A percentile compares a stretch with the other conserved stretches of the same genome.
phyloP scores from a whole-genome alignment of 2,113 vertebrate species.

The Syrmaticus mikado region DNA sequence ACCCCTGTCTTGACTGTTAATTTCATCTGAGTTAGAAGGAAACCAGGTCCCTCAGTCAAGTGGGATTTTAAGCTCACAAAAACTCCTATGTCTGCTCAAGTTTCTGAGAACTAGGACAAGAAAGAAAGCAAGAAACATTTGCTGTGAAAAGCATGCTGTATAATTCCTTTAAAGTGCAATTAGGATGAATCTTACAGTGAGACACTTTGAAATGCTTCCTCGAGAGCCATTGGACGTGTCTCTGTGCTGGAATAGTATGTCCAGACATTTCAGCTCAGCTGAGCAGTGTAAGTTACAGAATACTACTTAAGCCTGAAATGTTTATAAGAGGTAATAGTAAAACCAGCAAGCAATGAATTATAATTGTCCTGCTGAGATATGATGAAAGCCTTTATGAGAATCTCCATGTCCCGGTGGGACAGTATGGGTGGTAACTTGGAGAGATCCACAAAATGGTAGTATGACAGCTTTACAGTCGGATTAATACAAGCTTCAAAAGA shows the following conservation, averaged over 20 bases:
- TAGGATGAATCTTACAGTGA: background rate
- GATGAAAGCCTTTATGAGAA: constrained; percentile 69
- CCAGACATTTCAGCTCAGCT: constrained; percentile 44
- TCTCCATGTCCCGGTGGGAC: constrained; percentile 61
- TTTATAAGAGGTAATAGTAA: constrained; percentile 65
- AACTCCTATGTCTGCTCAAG: background rate
- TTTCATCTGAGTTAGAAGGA: background rate
- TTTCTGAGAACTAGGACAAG: background rate
- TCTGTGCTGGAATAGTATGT: constrained; percentile 36
- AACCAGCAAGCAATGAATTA: constrained; percentile 58
- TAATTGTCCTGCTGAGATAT: constrained; percentile 73
- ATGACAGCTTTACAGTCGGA: constrained; percentile 71
- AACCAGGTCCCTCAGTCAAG: background rate
- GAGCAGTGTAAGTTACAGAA: constrained; percentile 53
- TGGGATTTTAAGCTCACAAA: background rate
- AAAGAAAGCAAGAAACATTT: background rate
- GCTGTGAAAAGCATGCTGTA: background rate
- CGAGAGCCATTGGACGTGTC: background rate
- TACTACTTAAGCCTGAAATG: constrained; percentile 40
- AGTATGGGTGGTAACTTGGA: constrained; percentile 72
- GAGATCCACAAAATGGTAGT: constrained; percentile 51
- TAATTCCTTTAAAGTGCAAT: background rate
- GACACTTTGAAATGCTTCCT: constrained; percentile 1
- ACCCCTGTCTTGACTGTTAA: background rate
- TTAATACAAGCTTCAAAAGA: constrained; percentile 70